Evolutionary conservation across 2,888 invertebrate genomes (phyloP), one percentile per base, ranked within the genome.

Genomic region (Pteria penguin): DNA sequence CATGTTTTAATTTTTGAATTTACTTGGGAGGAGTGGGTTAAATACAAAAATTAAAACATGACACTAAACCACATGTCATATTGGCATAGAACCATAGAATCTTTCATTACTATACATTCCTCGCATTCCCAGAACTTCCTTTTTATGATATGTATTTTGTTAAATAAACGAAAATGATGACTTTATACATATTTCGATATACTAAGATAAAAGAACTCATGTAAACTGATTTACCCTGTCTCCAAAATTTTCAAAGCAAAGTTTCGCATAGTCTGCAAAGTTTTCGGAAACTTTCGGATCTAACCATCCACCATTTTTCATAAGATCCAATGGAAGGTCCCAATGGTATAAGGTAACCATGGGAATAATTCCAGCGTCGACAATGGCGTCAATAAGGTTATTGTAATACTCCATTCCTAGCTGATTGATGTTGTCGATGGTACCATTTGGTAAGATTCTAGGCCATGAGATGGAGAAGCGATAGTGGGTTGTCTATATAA

Each of bases 381-480:
- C 79, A 4, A 96, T 93, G 83, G 94, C 95, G 86, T 96, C 93
- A 70, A 97, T 95, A 55, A 97, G 92, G 81, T 95, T 94, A 85
- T 94, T 95, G 90, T 97, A 97, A 91, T 96, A 96, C 72, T 94
- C 92, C 11, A 97, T 93, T 18, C 96, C 97, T 2, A 94, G 93
- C 45, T 93, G 92, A 88, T 95, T 97, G 1, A 72, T 70, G n/a
- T 58, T 65, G n/a, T 69, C 69, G 1, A 68, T 71, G 1, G 86
- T 84, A 3, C 84, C 86, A 14, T 93, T 94, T 0, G 96, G 96
- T 77, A 96, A 92, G 63, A 96, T 93, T 67, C 96, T 93, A 0
- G 95, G 92, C 96, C 96, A 96, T 0, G 96, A 94, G 29, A 93
- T 84, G 0, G 93, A 93, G 79, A 93, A 93, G 36, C 93, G 89